These are phyloP conservation scores for Eublepharis macularius DNA, from an alignment of 2,113 vertebrate genomes.

Conservation along the genomic window DNA sequence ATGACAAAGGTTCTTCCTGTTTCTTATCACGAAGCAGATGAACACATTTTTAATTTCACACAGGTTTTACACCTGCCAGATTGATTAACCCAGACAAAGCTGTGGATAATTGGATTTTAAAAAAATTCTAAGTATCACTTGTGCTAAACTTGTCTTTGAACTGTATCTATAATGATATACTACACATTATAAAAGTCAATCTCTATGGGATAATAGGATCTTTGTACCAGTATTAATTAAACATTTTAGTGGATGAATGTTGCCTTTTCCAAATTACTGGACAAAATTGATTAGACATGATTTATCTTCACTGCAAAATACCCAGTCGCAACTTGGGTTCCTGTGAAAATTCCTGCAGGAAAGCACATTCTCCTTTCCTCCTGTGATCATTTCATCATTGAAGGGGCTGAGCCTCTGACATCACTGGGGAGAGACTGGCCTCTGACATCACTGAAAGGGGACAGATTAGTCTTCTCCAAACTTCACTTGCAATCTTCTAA, in stretches of 20 bases:
- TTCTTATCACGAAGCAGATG: constrained; percentile 5
- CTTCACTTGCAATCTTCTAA: not conserved
- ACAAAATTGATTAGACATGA: constrained; percentile 2
- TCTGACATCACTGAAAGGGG: not conserved
- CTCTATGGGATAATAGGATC: constrained; percentile 37
- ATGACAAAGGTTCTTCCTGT: not conserved
- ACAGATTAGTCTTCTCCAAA: not conserved
- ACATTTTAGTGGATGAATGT: constrained; percentile 49
- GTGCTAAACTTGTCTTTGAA: constrained; percentile 16
- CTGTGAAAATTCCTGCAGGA: not conserved
- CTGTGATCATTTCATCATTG: not conserved
- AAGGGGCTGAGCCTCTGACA: no score
- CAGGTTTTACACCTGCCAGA: constrained; percentile 21
- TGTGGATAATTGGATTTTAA: constrained; percentile 28
- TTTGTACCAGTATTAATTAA: constrained; percentile 57
- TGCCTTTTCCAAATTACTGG: constrained; percentile 7
- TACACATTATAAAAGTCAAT: constrained; percentile 42
- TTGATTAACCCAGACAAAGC: constrained; percentile 34
- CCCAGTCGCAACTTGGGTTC: not conserved
- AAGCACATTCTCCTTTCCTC: not conserved
- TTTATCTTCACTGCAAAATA: not conserved
- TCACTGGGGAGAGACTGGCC: no score
- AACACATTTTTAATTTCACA: not conserved
- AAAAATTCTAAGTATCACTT: constrained; percentile 33
- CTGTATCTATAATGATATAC: constrained; percentile 53